Conservation (phyloP, 2,113 vertebrate species). For the Tragelaphus imberbis region DNA sequence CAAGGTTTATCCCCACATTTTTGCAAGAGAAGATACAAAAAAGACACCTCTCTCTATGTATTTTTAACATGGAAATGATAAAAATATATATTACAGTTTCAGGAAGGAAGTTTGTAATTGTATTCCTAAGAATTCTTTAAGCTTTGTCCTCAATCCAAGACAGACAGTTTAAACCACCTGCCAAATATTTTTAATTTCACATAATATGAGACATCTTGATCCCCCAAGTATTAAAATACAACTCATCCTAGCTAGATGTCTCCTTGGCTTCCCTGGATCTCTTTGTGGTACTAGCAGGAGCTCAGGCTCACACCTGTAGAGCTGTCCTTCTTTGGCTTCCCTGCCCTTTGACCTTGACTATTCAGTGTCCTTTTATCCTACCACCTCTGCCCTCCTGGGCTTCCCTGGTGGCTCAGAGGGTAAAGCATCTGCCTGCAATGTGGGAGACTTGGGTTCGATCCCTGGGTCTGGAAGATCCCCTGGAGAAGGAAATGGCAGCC, state of each 20-base stretch:
- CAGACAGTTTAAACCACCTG: not conserved
- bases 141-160: not conserved
- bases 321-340: not conserved
- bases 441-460: not conserved
- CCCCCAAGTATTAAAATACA: not conserved
- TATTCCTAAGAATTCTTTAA: not conserved
- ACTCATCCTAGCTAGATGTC: not conserved
- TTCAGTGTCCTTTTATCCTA: not conserved
- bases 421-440: not conserved
- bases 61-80: not conserved
- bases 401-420: not conserved
- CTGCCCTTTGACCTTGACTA: not conserved
- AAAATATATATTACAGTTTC: not conserved
- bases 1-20: not conserved
- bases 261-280: not conserved
- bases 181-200: not conserved
- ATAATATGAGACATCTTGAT: not conserved
- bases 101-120: not conserved
- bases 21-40: not conserved
- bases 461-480: not conserved
- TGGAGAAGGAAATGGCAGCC: not conserved
- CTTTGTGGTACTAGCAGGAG: not conserved
- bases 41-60: not conserved
- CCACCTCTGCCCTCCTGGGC: not conserved
- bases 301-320: not conserved